Evolutionary conservation across 1,140 invertebrate genomes (phyloP).

Genomic region (Stegodyphus mimosarum): DNA sequence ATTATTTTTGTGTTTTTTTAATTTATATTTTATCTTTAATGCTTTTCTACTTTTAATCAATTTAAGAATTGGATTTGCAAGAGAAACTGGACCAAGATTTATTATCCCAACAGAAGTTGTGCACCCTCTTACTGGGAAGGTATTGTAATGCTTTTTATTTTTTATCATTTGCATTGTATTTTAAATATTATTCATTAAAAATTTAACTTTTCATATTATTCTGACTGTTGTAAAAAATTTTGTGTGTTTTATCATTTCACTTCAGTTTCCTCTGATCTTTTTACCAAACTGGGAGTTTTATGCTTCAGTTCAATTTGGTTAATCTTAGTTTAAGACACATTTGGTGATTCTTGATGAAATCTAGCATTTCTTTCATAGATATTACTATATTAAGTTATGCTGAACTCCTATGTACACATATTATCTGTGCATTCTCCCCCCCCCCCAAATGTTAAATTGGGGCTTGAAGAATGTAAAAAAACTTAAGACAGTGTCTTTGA

Average conservation of each 20-base stretch:
- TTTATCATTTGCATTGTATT: neutral
- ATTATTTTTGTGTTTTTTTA: too few species aligned
- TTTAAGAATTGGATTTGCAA: conserved; percentile 88
- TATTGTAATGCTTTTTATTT: conserved; percentile 38
- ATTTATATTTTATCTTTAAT: too few species aligned
- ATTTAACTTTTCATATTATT: neutral
- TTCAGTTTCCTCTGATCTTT: neutral
- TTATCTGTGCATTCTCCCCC: too few species aligned
- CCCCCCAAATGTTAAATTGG: too few species aligned
- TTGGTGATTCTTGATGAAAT: too few species aligned
- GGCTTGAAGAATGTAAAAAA: too few species aligned
- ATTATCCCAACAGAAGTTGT: conserved; percentile 85
- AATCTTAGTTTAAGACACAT: too few species aligned
- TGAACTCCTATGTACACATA: too few species aligned
- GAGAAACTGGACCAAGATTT: conserved; percentile 85
- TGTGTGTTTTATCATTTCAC: neutral
- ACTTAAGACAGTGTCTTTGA: too few species aligned
- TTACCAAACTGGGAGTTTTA: neutral
- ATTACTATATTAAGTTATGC: too few species aligned
- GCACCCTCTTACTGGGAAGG: conserved; percentile 75
- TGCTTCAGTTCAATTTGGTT: too few species aligned
- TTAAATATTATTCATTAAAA: neutral
- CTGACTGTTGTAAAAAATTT: neutral
- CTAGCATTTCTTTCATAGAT: too few species aligned
- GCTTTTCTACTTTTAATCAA: conserved; percentile 48